phyloP scores from a whole-genome alignment of 2,113 vertebrate genomes.

The Pollimyrus isidori region DNA sequence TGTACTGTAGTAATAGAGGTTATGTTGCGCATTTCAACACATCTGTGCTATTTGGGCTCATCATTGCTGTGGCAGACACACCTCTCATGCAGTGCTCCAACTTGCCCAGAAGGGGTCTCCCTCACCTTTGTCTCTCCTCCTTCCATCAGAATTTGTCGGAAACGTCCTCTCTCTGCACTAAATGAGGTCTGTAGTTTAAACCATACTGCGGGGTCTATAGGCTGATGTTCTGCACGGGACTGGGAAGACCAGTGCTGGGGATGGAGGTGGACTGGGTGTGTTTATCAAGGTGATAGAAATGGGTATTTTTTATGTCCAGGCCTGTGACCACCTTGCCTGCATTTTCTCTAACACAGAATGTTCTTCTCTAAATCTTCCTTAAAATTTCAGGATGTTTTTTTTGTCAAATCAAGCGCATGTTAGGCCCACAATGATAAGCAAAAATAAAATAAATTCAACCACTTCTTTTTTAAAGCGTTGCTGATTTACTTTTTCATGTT shows the following conservation, averaged over 20 bases:
- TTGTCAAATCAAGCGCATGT: background rate
- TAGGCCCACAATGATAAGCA: background rate
- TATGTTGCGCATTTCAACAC: background rate
- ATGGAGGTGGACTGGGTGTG: background rate
- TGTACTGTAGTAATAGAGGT: background rate
- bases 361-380: background rate
- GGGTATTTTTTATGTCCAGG: background rate
- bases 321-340: background rate
- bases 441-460: background rate
- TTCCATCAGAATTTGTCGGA: background rate
- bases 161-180: constrained; percentile 34
- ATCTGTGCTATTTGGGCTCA: background rate
- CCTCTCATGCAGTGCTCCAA: background rate
- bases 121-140: background rate
- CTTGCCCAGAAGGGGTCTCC: background rate
- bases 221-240: constrained; percentile 41
- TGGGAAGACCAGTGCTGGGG: constrained; percentile 3
- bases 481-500: background rate
- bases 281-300: background rate
- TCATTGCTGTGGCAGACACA: background rate
- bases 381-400: background rate
- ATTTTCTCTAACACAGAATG: background rate
- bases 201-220: constrained; percentile 40
- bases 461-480: background rate
- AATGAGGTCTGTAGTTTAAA: constrained; percentile 58